Evolutionary conservation across 2,113 vertebrate genomes (phyloP), one percentile per base, ranked within the genome.

Genomic region (Sminthopsis crassicaudata): DNA sequence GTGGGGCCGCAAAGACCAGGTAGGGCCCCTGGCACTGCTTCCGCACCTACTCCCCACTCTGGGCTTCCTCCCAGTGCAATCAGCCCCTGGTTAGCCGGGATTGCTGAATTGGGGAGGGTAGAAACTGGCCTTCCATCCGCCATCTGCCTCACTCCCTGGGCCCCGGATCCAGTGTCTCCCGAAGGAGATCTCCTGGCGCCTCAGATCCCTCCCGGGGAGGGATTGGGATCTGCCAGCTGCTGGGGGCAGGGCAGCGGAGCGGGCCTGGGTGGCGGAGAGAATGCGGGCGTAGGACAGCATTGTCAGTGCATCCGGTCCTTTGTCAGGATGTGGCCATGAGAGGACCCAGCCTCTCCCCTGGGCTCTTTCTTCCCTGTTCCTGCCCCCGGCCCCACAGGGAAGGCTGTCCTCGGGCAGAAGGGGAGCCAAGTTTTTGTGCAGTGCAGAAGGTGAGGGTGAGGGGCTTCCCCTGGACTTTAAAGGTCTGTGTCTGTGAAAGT

Each of bases 1-100:
- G n/a, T 60, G 8, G 55, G 24, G 53, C 46, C 2, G 90, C 2
- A 88, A 90, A 88, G 94, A 42, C 52, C 97, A 97, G 97, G 97
- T 97, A 97, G 1, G 67, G 54, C 50, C 36, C 91, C 90, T 8
- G 60, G 22, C 26, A 12, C 12, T 46, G 36, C 2, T 22, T 36
- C 10, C 67, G 25, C 14, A 26, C 16, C 46, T 14, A 46, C 25
- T 26, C 89, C 25, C 89, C 42, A 30, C 89, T 25, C 25, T 16
- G 46, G 46, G 10, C 46, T 46, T 48, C 25, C 89, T 50, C 89
- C 25, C 1, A 27, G 23, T 90, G 8, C 11, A 42, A 76, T 42
- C 67, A 22, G 36, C 67, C 7, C 16, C 67, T 76, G 7, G 42
- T 8, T 42, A 36, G 30, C 30, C 5, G 30, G 60, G 60, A 12